Evolutionary conservation across 2,797 vertebrate genomes (phyloP).

Genomic region (Taenioides sp.): DNA sequence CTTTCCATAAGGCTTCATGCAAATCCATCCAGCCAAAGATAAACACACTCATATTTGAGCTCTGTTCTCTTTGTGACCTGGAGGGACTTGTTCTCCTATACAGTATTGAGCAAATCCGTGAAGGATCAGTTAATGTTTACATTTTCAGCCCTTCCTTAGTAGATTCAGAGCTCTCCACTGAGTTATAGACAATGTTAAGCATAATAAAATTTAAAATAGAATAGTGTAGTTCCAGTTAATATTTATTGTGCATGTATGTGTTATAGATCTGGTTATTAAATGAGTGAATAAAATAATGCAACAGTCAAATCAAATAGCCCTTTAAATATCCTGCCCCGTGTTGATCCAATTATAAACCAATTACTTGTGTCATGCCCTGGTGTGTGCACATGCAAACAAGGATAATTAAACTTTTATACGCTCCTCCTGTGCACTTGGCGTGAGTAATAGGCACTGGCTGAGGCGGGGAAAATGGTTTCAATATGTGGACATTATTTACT

Average conservation of each 20-base stretch:
- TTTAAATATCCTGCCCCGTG: constrained; percentile 17
- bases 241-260: neutral
- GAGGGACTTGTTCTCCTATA: neutral
- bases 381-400: constrained; percentile 42
- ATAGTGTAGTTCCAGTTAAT: neutral
- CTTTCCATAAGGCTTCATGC: constrained; percentile 27
- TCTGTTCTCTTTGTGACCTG: neutral
- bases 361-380: constrained; percentile 36
- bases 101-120: neutral
- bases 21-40: constrained; percentile 34
- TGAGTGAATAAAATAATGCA: constrained; percentile 9
- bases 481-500: constrained; percentile 70
- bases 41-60: constrained; percentile 15
- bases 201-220: neutral
- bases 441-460: constrained; percentile 55
- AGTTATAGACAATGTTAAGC: neutral
- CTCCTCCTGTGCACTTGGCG: constrained; percentile 57
- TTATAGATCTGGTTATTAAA: neutral
- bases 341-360: constrained; percentile 56
- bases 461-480: constrained; percentile 65
- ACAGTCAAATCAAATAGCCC: constrained; percentile 12
- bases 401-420: constrained; percentile 63
- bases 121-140: neutral
- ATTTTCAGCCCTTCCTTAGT: neutral
- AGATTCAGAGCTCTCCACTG: neutral